Percentiles rank a stretch among this genome's conserved stretches.
phyloP scores from a whole-genome alignment of 2,797 vertebrate species.

The Myoxocephalus aenaeus region DNA sequence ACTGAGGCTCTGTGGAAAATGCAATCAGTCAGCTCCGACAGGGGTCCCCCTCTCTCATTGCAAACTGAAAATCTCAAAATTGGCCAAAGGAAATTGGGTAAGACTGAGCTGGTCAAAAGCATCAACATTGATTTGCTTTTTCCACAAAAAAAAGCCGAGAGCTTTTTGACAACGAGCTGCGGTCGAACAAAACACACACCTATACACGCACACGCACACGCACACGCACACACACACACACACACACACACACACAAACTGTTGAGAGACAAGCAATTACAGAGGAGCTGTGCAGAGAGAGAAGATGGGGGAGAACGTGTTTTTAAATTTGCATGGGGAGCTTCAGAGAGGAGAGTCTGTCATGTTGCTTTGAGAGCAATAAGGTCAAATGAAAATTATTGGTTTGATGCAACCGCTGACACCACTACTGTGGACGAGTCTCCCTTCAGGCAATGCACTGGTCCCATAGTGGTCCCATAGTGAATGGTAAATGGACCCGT shows the following conservation, averaged over 20 bases:
- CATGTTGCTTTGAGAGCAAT: conserved; percentile 35
- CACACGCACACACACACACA: conserved; percentile 10
- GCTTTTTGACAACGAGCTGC: conserved; percentile 21
- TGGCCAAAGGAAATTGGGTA: conserved; percentile 68
- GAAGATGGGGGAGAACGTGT: neutral
- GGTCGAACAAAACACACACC: neutral
- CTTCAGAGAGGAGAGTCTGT: conserved; percentile 11
- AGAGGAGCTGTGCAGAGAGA: neutral
- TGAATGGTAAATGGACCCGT: no score
- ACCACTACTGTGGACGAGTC: neutral
- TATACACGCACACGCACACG: conserved; percentile 11
- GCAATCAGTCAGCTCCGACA: conserved; percentile 71
- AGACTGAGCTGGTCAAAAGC: conserved; percentile 60
- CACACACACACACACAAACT: conserved; percentile 1
- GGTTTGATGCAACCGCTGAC: conserved; percentile 32
- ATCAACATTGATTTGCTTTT: conserved; percentile 56
- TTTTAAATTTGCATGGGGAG: conserved; percentile 10
- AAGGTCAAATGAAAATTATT: conserved; percentile 36
- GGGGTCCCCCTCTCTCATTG: conserved; percentile 71
- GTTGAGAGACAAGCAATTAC: conserved; percentile 35
- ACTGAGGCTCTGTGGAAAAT: conserved; percentile 74
- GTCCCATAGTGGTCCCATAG: neutral
- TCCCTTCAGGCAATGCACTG: neutral
- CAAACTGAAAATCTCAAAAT: conserved; percentile 69
- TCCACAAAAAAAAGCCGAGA: neutral